Evolutionary conservation across 2,888 invertebrate species (phyloP).

Genomic region (Dermolepida albohirtum): DNA sequence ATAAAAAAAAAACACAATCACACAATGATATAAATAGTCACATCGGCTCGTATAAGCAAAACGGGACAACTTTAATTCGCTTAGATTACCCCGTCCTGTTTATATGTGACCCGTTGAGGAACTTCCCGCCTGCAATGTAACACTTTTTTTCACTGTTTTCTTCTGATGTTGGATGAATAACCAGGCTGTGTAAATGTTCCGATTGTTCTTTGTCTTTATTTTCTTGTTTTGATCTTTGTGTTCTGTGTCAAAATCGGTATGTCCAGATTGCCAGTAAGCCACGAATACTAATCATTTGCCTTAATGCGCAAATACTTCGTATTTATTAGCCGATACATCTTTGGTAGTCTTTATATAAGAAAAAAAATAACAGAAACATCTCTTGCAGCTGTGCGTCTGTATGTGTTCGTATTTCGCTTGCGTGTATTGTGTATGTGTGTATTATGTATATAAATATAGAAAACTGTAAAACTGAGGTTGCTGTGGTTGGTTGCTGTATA

Average conservation of each 20-base stretch:
- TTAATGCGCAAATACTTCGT: slow-evolving; percentile 13
- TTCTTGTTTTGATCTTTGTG: slow-evolving; percentile 19
- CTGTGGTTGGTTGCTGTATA: slow-evolving; percentile 61
- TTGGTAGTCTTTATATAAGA: slow-evolving; percentile 55
- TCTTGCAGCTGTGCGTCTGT: slow-evolving; percentile 40
- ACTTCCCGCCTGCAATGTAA: slow-evolving; percentile 54
- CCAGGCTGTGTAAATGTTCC: slow-evolving; percentile 39
- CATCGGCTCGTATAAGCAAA: slow-evolving; percentile 54
- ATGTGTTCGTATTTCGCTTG: slow-evolving; percentile 40
- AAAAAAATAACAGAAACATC: slow-evolving; percentile 45
- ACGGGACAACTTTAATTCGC: slow-evolving; percentile 44
- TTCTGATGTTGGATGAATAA: slow-evolving; percentile 28
- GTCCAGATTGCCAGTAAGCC: slow-evolving; percentile 37
- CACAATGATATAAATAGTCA: slow-evolving; percentile 61
- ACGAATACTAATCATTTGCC: slow-evolving; percentile 17
- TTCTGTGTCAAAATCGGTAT: slow-evolving; percentile 42
- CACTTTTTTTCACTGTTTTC: slow-evolving; percentile 13
- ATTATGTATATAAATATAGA: slow-evolving; percentile 47
- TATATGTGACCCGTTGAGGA: slow-evolving; percentile 56
- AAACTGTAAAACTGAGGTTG: slow-evolving; percentile 57
- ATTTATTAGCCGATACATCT: slow-evolving; percentile 51
- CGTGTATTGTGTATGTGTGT: slow-evolving; percentile 45
- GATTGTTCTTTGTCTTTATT: slow-evolving; percentile 28
- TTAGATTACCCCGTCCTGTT: slow-evolving; percentile 35
- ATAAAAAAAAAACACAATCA: slow-evolving; percentile 49